Evolutionary conservation across 2,113 vertebrate genomes (phyloP).

Genomic region (Leptocoma aspasia): DNA sequence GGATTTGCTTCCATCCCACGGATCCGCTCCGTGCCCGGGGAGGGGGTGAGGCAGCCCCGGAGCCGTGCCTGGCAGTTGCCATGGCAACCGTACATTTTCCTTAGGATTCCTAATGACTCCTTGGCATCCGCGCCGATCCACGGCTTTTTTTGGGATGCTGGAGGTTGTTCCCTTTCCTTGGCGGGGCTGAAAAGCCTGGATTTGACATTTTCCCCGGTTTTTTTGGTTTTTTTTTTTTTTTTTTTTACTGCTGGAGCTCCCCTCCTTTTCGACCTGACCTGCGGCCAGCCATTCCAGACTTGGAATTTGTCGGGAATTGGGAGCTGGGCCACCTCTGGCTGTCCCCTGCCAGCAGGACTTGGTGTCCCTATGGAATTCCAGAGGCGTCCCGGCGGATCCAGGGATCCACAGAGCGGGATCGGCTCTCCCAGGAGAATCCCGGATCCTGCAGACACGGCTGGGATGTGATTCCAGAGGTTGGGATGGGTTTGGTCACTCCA

Average conservation of each 20-base stretch:
- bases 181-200: not conserved
- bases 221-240: not conserved
- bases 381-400: not conserved
- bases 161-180: not conserved
- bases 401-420: not conserved
- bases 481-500: not conserved
- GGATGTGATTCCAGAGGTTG: not conserved
- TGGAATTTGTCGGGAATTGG: not conserved
- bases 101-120: slow-evolving; percentile 50
- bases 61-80: slow-evolving; percentile 48
- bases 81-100: slow-evolving; percentile 62
- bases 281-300: accelerated
- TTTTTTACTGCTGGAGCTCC: not conserved
- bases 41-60: slow-evolving; percentile 35
- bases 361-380: not conserved
- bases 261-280: accelerated
- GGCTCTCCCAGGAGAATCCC: not conserved
- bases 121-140: slow-evolving; percentile 37
- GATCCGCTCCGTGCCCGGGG: not conserved
- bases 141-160: not conserved
- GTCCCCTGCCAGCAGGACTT: not conserved
- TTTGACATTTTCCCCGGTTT: not conserved
- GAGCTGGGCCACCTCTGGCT: accelerated
- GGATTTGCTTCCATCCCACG: not conserved
- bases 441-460: accelerated